Evolutionary conservation across 2,797 vertebrate genomes (phyloP), one percentile per base, ranked within the genome.

Genomic region (Coranthus polyacanthus): DNA sequence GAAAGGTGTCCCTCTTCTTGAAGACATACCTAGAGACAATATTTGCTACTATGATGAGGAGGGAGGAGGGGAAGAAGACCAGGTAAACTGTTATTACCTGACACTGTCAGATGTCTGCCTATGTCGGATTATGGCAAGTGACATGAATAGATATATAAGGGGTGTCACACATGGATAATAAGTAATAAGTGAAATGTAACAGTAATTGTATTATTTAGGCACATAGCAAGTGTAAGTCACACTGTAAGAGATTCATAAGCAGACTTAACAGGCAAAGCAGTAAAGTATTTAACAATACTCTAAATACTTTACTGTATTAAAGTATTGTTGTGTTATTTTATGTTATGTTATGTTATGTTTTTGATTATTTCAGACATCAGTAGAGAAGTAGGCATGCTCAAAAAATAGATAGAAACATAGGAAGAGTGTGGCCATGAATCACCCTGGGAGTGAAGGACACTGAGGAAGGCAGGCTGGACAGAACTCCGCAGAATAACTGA

Each of bases 21-120:
- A 94, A 53, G 93, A 95, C 32, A 87, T 94, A 5, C 93, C 95
- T 34, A 90, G 95, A n/a, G 96, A 96, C 76, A 95, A 95, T 74
- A 94, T 98, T 42, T 93, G 96, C 26, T 93, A 83, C 47, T 98
- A 97, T 0, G 92, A 95, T 2, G 97, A 97, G 5, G 96, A 97
- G 77, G 96, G 96, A 0, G 96, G 60, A 89, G 96, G 93, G 88
- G 96, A 64, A 92, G 95, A 86, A 89, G 96, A 91, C 92, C 92
- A 12, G 95, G 95, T 60, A 92, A 92, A 47, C 89, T 92, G 51
- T 85, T 94, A 88, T 93, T 93, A 42, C 91, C 92, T 0, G 93
- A 94, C 43, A 90, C 92, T 39, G 12, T 58, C 15, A 51, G 21
- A 9, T 9, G 29, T 26, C 15, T 42, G 16, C 34, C 26, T 17